Evolutionary conservation across 2,797 vertebrate genomes (phyloP).

Genomic region (Semaprochilodus insignis): DNA sequence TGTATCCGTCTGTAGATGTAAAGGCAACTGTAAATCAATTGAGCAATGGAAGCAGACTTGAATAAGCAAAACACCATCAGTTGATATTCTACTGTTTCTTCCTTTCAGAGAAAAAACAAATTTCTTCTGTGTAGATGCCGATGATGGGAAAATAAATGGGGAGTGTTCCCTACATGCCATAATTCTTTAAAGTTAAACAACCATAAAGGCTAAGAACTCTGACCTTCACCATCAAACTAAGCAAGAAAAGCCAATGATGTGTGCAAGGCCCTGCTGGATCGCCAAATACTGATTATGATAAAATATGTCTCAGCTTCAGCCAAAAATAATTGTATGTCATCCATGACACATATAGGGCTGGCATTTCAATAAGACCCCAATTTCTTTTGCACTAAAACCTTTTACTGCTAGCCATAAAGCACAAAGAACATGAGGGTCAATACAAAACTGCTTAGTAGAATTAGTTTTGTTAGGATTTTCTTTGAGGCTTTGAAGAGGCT

Average conservation of each 20-base stretch:
- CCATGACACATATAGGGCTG: constrained; percentile 90
- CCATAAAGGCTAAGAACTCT: constrained; percentile 96
- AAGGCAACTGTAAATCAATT: not conserved
- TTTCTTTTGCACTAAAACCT: constrained; percentile 98
- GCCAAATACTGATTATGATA: constrained; percentile 90
- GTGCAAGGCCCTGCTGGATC: constrained; percentile 87
- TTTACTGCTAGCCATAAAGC: constrained; percentile 96
- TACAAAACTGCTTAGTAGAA: constrained; percentile 73
- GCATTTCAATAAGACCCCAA: constrained; percentile 95
- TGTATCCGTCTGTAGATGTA: not conserved
- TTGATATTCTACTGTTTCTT: not conserved
- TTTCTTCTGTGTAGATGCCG: not conserved
- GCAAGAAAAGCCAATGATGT: constrained; percentile 97
- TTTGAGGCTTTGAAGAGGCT: not conserved
- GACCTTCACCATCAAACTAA: constrained; percentile 99
- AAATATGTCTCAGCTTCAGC: constrained; percentile 87
- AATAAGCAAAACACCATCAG: not conserved
- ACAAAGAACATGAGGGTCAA: constrained; percentile 84
- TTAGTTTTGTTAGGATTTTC: constrained; percentile 40
- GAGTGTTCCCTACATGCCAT: constrained; percentile 70
- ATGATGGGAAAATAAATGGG: constrained; percentile 49
- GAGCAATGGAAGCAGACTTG: not conserved
- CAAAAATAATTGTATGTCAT: constrained; percentile 97
- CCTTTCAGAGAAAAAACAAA: not conserved
- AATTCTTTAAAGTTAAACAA: constrained; percentile 91